Evolutionary conservation across 2,113 vertebrate genomes (phyloP).

Genomic region (Osmerus mordax): DNA sequence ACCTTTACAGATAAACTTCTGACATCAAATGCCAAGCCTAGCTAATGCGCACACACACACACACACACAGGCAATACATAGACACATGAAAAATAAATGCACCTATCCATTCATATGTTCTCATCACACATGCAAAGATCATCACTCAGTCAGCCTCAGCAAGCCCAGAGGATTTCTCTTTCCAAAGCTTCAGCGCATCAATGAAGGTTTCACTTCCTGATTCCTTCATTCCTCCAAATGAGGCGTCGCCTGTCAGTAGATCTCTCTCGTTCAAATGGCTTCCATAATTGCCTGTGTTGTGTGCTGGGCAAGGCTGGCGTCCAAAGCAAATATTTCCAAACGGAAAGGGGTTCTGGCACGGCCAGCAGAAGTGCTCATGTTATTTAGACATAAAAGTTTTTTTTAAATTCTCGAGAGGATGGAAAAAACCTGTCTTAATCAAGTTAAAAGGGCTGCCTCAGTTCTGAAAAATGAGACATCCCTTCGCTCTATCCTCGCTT

Average conservation of each 20-base stretch:
- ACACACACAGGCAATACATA: conserved; percentile 6
- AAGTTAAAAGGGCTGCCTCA: conserved; percentile 64
- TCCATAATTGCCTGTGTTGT: conserved; percentile 72
- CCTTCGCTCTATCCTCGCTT: conserved; percentile 45
- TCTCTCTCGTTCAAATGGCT: conserved; percentile 70
- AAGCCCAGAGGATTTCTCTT: conserved; percentile 50
- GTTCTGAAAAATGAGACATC: conserved; percentile 63
- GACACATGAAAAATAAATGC: conserved; percentile 28
- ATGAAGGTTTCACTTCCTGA: conserved; percentile 69
- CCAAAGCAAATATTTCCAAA: conserved; percentile 77
- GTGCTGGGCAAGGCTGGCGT: conserved; percentile 61
- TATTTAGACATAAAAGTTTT: conserved; percentile 69
- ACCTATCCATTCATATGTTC: conserved; percentile 29
- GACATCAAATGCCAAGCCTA: conserved; percentile 8
- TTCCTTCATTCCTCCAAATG: conserved; percentile 69
- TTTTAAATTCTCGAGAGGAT: conserved; percentile 57
- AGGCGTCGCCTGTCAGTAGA: conserved; percentile 67
- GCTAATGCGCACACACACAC: conserved; percentile 21
- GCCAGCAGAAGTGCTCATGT: conserved; percentile 62
- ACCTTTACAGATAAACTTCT: conserved; percentile 65
- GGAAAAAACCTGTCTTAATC: conserved; percentile 59
- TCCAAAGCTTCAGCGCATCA: conserved; percentile 64
- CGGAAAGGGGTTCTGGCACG: conserved; percentile 71
- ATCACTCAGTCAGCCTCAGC: conserved; percentile 21
- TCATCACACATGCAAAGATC: conserved; percentile 39